A percentile compares a stretch with the other conserved stretches of the same genome.
These are phyloP conservation scores for Heterodera schachtii DNA, from an alignment of 1,140 invertebrate genomes.

Conservation along the genomic window DNA sequence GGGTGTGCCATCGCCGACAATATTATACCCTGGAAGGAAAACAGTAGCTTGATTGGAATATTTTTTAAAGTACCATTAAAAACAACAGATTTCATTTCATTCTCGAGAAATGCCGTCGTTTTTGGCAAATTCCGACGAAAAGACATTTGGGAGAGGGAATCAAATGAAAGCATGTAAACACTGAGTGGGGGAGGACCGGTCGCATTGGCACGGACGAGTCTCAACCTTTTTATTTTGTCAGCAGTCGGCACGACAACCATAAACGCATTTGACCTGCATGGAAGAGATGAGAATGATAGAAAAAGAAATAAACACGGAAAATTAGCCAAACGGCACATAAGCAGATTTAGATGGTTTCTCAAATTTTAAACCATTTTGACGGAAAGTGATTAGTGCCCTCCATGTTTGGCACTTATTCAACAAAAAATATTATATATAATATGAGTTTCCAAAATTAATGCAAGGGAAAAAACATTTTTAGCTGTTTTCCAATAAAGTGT, in stretches of 20 bases:
- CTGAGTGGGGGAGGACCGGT: slow-evolving; percentile 69
- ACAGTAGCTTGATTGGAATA: neutral
- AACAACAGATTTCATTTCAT: slow-evolving; percentile 74
- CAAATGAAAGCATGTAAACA: slow-evolving; percentile 85
- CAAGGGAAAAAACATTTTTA: too few species aligned
- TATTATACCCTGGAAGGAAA: slow-evolving; percentile 67
- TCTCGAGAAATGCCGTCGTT: slow-evolving; percentile 79
- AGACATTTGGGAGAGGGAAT: slow-evolving; percentile 83
- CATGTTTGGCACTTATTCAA: too few species aligned
- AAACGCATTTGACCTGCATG: slow-evolving; percentile 12
- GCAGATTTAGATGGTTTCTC: too few species aligned
- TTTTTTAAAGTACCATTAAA: slow-evolving; percentile 51
- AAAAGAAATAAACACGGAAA: slow-evolving; percentile 2
- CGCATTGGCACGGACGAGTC: neutral
- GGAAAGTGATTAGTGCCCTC: too few species aligned
- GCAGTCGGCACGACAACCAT: slow-evolving; percentile 31
- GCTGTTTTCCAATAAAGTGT: too few species aligned
- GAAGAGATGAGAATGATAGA: neutral
- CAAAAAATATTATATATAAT: too few species aligned
- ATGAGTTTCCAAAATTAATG: too few species aligned
- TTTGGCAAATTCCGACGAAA: slow-evolving; percentile 83
- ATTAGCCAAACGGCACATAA: too few species aligned
- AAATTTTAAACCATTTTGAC: too few species aligned
- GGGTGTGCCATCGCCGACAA: slow-evolving; percentile 87
- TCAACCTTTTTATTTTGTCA: slow-evolving; percentile 14